phyloP scores from a whole-genome alignment of 2,888 invertebrate species.

The Acanthosepion esculentum region DNA sequence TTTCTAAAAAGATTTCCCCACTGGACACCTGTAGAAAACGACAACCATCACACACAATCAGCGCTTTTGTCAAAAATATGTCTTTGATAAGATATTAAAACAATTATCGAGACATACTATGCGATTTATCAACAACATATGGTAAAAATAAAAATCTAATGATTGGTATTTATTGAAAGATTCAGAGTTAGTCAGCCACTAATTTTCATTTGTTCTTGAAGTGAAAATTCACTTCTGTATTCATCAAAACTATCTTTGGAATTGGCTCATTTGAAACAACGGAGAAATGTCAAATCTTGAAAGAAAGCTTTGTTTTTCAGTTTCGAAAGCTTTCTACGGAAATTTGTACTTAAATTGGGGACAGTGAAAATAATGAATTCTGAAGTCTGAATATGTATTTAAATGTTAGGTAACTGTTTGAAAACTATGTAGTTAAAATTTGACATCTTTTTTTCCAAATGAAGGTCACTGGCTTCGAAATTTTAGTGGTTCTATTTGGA shows the following conservation, averaged over 20 bases:
- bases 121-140: neutral
- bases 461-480: too few species aligned
- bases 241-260: neutral
- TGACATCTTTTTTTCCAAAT: too few species aligned
- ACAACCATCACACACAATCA: neutral
- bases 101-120: neutral
- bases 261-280: neutral
- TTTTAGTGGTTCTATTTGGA: too few species aligned
- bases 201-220: neutral
- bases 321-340: too few species aligned
- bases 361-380: too few species aligned
- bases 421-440: too few species aligned
- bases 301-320: too few species aligned
- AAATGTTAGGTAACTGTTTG: too few species aligned
- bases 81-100: neutral
- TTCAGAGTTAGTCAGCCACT: neutral
- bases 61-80: neutral
- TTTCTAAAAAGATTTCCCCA: neutral
- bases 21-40: neutral
- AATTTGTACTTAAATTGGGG: too few species aligned
- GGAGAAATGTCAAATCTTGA: neutral
- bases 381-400: too few species aligned
- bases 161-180: neutral
- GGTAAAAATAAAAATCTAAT: neutral
- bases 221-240: neutral